These are phyloP conservation scores for Nymphalis io DNA, from an alignment of 1,140 invertebrate species.

Conservation along the genomic window DNA sequence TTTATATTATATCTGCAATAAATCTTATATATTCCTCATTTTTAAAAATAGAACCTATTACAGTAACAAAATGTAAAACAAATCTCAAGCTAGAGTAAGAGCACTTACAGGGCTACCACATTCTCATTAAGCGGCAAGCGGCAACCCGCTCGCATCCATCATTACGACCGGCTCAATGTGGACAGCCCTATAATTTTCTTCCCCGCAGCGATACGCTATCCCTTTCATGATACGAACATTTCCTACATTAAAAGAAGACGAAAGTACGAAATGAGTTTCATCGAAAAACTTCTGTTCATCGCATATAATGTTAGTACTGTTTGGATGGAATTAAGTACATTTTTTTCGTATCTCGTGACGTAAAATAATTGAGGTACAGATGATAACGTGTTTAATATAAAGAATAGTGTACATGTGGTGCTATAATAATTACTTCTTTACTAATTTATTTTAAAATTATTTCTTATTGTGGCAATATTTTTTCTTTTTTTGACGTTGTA, in stretches of 20 bases:
- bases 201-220: conserved; percentile 40
- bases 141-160: conserved; percentile 61
- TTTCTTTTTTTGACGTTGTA: too few relatives aligned
- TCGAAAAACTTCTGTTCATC: conserved; percentile 44
- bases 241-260: conserved; percentile 62
- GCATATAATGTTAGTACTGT: conserved; percentile 35
- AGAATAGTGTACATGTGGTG: neutral
- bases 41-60: conserved; percentile 18
- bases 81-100: conserved; percentile 20
- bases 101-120: conserved; percentile 64
- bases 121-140: conserved; percentile 66
- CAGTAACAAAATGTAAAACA: conserved; percentile 27
- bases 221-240: conserved; percentile 38
- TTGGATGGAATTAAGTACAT: conserved; percentile 44
- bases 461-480: too few relatives aligned
- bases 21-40: neutral
- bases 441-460: neutral
- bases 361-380: conserved; percentile 38
- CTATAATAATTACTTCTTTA: neutral
- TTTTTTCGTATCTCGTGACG: conserved; percentile 40
- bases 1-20: neutral
- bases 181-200: conserved; percentile 72
- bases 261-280: conserved; percentile 56
- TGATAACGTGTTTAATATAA: conserved; percentile 36
- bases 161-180: conserved; percentile 60